Evolutionary conservation across 2,888 invertebrate genomes (phyloP).

Genomic region (Tillus elongatus): DNA sequence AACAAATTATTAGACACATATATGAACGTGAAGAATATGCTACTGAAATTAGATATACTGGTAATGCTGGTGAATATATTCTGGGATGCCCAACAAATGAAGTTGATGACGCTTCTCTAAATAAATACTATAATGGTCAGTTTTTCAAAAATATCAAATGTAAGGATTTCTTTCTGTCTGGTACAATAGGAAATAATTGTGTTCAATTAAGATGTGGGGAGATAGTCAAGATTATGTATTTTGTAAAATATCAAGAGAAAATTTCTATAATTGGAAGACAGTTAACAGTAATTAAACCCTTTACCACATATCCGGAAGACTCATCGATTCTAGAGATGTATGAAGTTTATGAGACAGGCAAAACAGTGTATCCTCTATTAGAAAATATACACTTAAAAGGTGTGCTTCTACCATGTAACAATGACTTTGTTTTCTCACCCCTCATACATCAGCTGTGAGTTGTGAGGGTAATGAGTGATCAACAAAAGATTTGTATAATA

Average conservation of each 20-base stretch:
- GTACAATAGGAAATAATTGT: conserved; percentile 10
- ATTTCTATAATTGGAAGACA: conserved; percentile 7
- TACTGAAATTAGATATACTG: not conserved
- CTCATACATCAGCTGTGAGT: conserved; percentile 5
- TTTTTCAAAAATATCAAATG: conserved; percentile 2
- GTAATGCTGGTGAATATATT: no score
- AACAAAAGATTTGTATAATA: no score
- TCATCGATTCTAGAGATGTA: not conserved
- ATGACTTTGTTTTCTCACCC: conserved; percentile 7
- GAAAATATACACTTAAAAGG: conserved; percentile 5
- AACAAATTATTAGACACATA: conserved; percentile 12
- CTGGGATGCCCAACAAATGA: no score
- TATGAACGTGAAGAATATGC: conserved; percentile 8
- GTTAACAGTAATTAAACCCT: conserved; percentile 8
- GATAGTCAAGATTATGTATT: conserved; percentile 5
- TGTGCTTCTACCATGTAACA: conserved; percentile 3
- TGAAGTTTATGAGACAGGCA: conserved; percentile 1
- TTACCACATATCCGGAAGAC: conserved; percentile 7
- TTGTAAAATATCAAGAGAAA: no score
- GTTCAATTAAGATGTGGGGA: conserved; percentile 8
- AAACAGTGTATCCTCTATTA: not conserved
- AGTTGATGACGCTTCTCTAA: no score
- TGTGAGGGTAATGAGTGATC: not conserved
- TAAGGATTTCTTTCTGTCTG: conserved; percentile 7
- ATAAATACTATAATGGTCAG: no score